Evolutionary conservation across 53 echinoderm and acorn worm genomes (phyloP), one percentile per base, ranked within the genome.

Genomic region (Antedon mediterranea): DNA sequence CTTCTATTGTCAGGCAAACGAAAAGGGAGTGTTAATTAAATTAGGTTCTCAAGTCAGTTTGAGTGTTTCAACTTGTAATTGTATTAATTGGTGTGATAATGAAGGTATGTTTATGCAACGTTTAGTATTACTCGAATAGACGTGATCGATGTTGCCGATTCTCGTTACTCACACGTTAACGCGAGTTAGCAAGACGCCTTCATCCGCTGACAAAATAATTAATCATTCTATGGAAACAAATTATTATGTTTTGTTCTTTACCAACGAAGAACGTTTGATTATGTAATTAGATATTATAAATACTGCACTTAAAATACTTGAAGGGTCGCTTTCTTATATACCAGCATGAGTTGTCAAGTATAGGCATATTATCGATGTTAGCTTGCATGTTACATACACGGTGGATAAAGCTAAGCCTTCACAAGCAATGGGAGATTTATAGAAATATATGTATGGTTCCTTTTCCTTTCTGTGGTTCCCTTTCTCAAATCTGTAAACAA

Each of bases 1-100:
- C 57, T 57, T 2, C 57, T 57, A 11, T 57, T 57, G 57, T 57
- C 57, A 57, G 57, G 57, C 57, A 2, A 57, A 57, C 2, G 57
- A 57, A 57, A 57, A 57, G 57, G 57, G 57, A 57, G 57, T 57
- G 57, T 57, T 57, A 57, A 57, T 57, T 57, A 57, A 57, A 57
- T 57, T 57, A 57, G 23, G 57, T 1, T 57, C 20, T 57, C 57
- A 8, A 57, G 57, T 57, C 57, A 57, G 9, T 57, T 57, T 57
- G 14, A 11, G 57, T 57, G 57, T 57, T 57, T 57, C 57, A 26
- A 57, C 57, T 57, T 57, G 57, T 57, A 57, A 57, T 57, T 15
- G 57, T 26, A 11, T 15, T 57, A 57, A 57, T 57, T 57, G 57
- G 57, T 18, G 57, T 57, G 57, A 23, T 57, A 57, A 57, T 57